These are phyloP conservation scores for Cossypha niveicapilla DNA, from an alignment of 2,797 vertebrate species.

Conservation along the genomic window DNA sequence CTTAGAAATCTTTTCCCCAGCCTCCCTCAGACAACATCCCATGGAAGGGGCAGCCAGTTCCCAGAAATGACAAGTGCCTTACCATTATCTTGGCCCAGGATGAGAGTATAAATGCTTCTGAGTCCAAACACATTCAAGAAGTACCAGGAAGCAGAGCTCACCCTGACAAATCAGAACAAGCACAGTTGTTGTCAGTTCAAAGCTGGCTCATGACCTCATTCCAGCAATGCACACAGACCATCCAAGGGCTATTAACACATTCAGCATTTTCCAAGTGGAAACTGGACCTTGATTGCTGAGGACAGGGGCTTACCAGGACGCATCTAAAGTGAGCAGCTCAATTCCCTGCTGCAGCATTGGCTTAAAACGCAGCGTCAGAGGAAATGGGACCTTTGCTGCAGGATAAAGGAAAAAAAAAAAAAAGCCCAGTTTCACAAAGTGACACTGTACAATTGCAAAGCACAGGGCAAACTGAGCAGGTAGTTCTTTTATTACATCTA, in stretches of 20 bases:
- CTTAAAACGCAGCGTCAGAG: conserved; percentile 95
- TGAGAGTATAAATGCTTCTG: conserved; percentile 97
- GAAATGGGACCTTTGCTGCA: conserved; percentile 96
- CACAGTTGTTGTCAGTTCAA: not conserved
- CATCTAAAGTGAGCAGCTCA: conserved; percentile 94
- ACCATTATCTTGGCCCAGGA: conserved; percentile 98
- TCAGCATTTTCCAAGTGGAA: not conserved
- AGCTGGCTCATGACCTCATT: not conserved
- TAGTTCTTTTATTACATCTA: not conserved
- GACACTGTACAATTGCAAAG: not conserved
- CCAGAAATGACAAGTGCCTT: conserved; percentile 46
- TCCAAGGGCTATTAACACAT: not conserved
- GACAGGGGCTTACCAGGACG: conserved; percentile 87
- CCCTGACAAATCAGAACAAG: conserved; percentile 79
- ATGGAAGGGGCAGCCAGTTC: not conserved
- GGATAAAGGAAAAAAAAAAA: not conserved
- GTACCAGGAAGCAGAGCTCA: conserved; percentile 99
- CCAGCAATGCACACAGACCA: not conserved
- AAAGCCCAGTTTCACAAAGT: not conserved
- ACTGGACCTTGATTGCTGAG: not conserved
- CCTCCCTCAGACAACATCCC: not conserved
- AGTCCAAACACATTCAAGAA: conserved; percentile 99
- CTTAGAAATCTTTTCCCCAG: not conserved
- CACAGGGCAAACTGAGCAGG: not conserved
- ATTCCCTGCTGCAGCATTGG: conserved; percentile 99